Evolutionary conservation across 2,888 invertebrate species (phyloP).

Genomic region (Nephrocerus scutellatus): DNA sequence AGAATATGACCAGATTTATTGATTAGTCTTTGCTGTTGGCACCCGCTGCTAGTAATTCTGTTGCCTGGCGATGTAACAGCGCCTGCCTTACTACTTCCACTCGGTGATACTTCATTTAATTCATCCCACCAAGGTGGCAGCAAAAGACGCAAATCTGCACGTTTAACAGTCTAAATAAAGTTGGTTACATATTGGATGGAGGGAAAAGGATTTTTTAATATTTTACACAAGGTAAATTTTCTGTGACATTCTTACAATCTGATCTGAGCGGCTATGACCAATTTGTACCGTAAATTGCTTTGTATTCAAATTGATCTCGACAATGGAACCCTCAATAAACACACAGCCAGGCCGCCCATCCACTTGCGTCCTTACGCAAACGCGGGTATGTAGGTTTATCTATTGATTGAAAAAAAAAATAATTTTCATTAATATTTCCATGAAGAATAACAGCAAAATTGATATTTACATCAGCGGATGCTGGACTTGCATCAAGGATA

Average conservation of each 20-base stretch:
- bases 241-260: conserved; percentile 19
- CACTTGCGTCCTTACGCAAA: conserved; percentile 66
- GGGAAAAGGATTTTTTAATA: neutral
- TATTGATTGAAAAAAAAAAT: conserved; percentile 35
- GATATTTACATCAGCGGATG: conserved; percentile 62
- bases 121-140: conserved; percentile 97
- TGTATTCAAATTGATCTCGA: conserved; percentile 59
- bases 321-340: conserved; percentile 80
- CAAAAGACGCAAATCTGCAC: conserved; percentile 83
- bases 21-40: conserved; percentile 18
- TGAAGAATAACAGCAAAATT: neutral
- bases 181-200: conserved; percentile 12
- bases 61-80: conserved; percentile 1
- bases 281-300: conserved; percentile 63
- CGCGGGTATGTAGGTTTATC: conserved; percentile 69
- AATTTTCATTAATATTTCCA: neutral
- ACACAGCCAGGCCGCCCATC: conserved; percentile 62
- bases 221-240: conserved; percentile 3
- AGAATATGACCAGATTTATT: conserved; percentile 23
- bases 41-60: conserved; percentile 16
- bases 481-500: conserved; percentile 89
- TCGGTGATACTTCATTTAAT: conserved; percentile 58
- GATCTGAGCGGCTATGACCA: conserved; percentile 17
- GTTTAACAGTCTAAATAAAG: conserved; percentile 57
- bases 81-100: neutral